Conservation (phyloP, 2,113 vertebrate species). For the Phrynosoma platyrhinos region DNA sequence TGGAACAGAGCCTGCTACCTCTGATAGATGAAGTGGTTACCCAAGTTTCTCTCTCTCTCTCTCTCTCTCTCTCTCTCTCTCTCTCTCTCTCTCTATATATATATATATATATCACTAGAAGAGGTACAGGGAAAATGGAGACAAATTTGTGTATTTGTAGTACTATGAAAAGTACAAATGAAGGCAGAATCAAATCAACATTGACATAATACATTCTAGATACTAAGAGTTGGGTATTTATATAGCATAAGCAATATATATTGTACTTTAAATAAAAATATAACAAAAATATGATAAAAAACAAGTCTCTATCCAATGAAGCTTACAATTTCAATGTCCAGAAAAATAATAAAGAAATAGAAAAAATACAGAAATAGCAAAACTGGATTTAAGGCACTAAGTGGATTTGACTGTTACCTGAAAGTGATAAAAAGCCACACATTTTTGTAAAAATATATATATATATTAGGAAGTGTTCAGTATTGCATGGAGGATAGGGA, state of each 20-base stretch:
- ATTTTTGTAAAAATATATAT: fast-evolving
- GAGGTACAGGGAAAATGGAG: too few species aligned
- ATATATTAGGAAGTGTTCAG: not conserved
- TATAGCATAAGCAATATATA: not conserved
- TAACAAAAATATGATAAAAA: too few species aligned
- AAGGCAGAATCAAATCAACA: not conserved
- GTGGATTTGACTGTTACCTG: not conserved
- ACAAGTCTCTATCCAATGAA: not conserved
- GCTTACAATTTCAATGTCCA: not conserved
- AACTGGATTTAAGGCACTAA: not conserved
- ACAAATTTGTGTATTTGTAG: not conserved
- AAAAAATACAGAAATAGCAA: not conserved
- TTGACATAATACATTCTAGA: not conserved
- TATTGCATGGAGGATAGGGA: not conserved
- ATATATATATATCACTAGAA: too few species aligned
- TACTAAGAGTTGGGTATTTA: not conserved
- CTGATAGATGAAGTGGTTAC: too few species aligned
- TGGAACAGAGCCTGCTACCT: too few species aligned
- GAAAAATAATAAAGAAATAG: not conserved
- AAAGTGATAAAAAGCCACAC: not conserved
- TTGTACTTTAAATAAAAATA: not conserved
- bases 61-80: too few species aligned
- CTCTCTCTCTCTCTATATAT: too few species aligned
- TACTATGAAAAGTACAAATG: not conserved
- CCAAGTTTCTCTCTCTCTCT: too few species aligned